These are phyloP conservation scores for Dendronephthya gigantea DNA, from an alignment of 64 coral and sea anemone genomes.

Conservation along the genomic window DNA sequence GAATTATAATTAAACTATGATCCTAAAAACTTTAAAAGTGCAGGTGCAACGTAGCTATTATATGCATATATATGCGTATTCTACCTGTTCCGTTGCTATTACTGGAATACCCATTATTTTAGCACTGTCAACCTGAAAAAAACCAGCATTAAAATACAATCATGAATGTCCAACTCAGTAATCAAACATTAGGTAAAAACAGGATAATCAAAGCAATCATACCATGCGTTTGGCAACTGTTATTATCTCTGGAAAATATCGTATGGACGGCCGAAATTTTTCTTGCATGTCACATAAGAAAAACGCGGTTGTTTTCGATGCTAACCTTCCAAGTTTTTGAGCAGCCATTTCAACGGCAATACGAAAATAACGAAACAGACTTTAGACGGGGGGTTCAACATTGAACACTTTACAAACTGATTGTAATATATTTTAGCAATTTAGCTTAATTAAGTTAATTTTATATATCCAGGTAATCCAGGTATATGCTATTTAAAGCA, in stretches of 20 bases:
- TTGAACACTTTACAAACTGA: too few relatives aligned
- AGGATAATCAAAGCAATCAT: not conserved
- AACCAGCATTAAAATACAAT: not conserved
- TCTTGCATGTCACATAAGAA: conserved; percentile 95
- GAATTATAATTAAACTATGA: too few relatives aligned
- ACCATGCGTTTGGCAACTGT: conserved; percentile 98
- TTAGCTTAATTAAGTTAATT: too few relatives aligned
- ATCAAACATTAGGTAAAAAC: not conserved
- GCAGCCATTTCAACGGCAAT: conserved; percentile 91
- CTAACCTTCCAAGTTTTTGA: conserved; percentile 61
- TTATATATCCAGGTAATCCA: too few relatives aligned
- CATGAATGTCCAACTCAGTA: too few relatives aligned
- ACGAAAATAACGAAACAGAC: not conserved
- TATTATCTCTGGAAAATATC: conserved; percentile 96
- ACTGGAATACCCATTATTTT: conserved; percentile 88
- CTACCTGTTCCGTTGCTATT: conserved; percentile 83
- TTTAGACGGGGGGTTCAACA: conserved; percentile 2
- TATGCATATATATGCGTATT: not conserved
- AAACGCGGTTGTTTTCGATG: conserved; percentile 68
- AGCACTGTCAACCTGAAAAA: conserved; percentile 59
- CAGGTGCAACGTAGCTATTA: too few relatives aligned
- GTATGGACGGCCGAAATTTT: conserved; percentile 87
- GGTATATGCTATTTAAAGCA: too few relatives aligned
- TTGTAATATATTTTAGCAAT: too few relatives aligned
- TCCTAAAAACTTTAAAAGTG: too few relatives aligned